Evolutionary conservation across 2,888 invertebrate genomes (phyloP), one percentile per base, ranked within the genome.

Genomic region (Formica aserva): DNA sequence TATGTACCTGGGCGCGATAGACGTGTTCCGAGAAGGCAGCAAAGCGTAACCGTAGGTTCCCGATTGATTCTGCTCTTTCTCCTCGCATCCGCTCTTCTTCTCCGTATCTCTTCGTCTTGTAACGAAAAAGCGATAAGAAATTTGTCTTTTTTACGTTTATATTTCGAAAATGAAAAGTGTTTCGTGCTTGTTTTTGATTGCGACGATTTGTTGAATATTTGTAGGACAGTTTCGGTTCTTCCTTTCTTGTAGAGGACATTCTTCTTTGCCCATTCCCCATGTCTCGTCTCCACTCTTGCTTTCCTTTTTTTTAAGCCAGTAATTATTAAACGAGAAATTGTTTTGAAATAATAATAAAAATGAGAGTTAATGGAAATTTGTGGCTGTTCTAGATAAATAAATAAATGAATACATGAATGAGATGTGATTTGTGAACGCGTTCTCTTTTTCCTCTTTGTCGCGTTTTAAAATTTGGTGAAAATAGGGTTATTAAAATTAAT

Each of bases 1-100:
- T 94, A 96, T 96, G 96, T 96, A 96, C 95, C 95, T 96, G 94
- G 95, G 95, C 89, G 95, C 95, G 89, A 95, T 95, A 93, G 96
- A 96, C 94, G 95, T 95, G 90, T 96, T 96, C 94, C 95, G 95
- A 96, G 96, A 96, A 60, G 86, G 88, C 84, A 72, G 88, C 88
- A 90, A 87, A 86, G 63, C 87, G 76, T 88, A 89, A 86, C 86
- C 87, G 87, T 93, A 93, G 93, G 92, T 90, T 90, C 91, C 88
- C 88, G 88, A 92, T 91, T 91, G 92, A 65, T 75, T 65, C 38
- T 38, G 22, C 38, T 91, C 92, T 92, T 87, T 88, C 85, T 81
- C 84, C 82, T 66, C 62, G 71, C 81, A 41, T 55, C 32, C 84
- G 15, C 35, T 38, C 15, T 18, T 72, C 38, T 91, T 90, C 66